Conservation (phyloP, 2,113 vertebrate genomes). For the Pterocles burchelli region DNA sequence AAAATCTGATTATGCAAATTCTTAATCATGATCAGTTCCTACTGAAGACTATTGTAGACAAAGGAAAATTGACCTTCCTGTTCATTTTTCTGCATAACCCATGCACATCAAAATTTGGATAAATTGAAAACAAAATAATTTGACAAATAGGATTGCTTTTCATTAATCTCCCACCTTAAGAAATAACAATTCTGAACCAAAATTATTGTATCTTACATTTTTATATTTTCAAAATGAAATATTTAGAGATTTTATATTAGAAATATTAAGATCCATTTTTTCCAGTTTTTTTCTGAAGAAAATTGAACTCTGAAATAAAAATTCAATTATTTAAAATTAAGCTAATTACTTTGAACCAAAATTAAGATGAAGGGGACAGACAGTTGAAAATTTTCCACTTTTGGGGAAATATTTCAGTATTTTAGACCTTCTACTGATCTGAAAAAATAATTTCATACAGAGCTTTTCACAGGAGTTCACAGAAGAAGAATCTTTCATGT, state of each 20-base stretch:
- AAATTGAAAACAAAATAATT: background rate
- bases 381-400: background rate
- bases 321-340: background rate
- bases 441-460: background rate
- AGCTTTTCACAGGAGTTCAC: background rate
- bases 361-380: background rate
- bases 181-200: background rate
- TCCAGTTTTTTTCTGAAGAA: background rate
- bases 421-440: background rate
- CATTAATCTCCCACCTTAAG: background rate
- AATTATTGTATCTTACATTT: background rate
- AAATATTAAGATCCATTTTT: background rate
- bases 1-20: background rate
- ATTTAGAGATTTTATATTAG: background rate
- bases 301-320: background rate
- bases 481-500: background rate
- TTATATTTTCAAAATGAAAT: background rate
- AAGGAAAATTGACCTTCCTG: background rate
- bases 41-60: background rate
- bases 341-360: background rate
- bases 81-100: background rate
- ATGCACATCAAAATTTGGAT: background rate
- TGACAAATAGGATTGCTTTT: background rate
- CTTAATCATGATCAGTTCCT: background rate
- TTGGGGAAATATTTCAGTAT: background rate